Percentiles rank a stretch among this genome's conserved stretches.
Evolutionary conservation across 2,888 invertebrate species (phyloP).

Genomic region (Apotomis betuletana): DNA sequence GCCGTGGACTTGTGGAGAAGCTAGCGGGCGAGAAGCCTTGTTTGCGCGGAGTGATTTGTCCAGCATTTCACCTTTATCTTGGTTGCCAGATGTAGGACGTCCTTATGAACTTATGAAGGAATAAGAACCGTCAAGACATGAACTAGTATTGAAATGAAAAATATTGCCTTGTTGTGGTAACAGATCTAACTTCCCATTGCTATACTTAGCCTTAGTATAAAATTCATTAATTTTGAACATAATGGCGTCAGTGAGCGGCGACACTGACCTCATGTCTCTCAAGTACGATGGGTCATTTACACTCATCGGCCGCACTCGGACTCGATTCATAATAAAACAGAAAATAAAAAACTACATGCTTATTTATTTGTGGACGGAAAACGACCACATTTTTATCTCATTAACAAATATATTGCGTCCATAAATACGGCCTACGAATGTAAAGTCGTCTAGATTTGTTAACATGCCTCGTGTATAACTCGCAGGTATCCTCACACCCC

Average conservation of each 20-base stretch:
- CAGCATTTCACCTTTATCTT: no score
- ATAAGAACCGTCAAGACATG: not conserved
- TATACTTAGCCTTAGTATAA: slow-evolving; percentile 29
- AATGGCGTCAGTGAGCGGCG: slow-evolving; percentile 63
- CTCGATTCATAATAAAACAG: slow-evolving; percentile 39
- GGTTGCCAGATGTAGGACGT: no score
- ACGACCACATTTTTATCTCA: slow-evolving; percentile 23
- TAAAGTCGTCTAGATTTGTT: not conserved
- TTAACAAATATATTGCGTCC: slow-evolving; percentile 19
- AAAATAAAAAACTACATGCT: slow-evolving; percentile 24
- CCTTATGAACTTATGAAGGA: no score
- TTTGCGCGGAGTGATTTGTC: no score
- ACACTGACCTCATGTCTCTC: slow-evolving; percentile 72
- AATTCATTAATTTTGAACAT: slow-evolving; percentile 62
- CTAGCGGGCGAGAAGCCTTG: no score
- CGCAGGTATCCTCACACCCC: no score
- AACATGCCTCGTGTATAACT: no score
- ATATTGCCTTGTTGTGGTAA: slow-evolving; percentile 11
- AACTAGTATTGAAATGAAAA: not conserved
- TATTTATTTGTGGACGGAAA: slow-evolving; percentile 30
- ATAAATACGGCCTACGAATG: slow-evolving; percentile 4
- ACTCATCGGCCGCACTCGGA: slow-evolving; percentile 44
- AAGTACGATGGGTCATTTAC: slow-evolving; percentile 74
- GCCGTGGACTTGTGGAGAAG: no score
- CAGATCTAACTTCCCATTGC: slow-evolving; percentile 14